phyloP scores from a whole-genome alignment of 2,113 vertebrate species.

The Crocuta crocuta region DNA sequence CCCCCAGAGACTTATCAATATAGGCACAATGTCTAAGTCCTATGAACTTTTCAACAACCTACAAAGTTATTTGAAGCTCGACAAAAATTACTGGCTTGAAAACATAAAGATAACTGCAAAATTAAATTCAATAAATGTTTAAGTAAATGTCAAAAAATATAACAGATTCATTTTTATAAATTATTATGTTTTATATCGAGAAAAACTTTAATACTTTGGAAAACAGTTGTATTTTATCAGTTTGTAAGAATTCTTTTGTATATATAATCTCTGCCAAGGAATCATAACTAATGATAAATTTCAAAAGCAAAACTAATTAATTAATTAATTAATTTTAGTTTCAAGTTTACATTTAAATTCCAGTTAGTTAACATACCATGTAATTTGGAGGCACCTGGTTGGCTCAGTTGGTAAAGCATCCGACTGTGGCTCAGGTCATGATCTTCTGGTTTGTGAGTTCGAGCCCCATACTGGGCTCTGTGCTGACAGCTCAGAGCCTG shows the following conservation, averaged over 20 bases:
- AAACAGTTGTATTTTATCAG: neutral
- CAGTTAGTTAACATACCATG: neutral
- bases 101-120: conserved; percentile 21
- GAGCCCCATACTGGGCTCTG: no score
- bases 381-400: no score
- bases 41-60: neutral
- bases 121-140: neutral
- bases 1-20: neutral
- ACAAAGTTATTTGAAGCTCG: neutral
- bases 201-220: neutral
- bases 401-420: no score
- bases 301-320: neutral
- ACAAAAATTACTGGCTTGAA: conserved; percentile 2
- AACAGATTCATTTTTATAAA: neutral
- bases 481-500: no score
- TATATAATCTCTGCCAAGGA: conserved; percentile 36
- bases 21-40: neutral
- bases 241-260: conserved; percentile 17
- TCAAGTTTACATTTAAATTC: neutral
- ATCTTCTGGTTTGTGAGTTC: no score
- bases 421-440: no score
- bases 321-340: neutral
- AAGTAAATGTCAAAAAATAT: neutral
- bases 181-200: neutral
- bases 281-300: neutral